A percentile compares a stretch with the other conserved stretches of the same genome.
Evolutionary conservation across 2,797 vertebrate species (phyloP).

Genomic region (Siniperca undulata): DNA sequence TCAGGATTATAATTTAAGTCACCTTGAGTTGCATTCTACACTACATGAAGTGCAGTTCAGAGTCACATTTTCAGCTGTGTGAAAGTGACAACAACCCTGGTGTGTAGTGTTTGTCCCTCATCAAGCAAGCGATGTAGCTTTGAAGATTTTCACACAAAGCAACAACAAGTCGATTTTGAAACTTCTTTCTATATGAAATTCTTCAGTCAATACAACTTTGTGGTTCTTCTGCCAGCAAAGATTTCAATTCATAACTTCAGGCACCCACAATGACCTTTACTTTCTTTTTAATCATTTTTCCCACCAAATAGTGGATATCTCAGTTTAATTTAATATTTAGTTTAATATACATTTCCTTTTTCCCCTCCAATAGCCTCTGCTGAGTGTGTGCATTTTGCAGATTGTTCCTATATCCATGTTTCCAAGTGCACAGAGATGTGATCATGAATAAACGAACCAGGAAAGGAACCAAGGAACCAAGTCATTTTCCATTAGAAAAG

Average conservation of each 20-base stretch:
- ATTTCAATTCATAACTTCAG: background rate
- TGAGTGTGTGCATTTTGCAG: background rate
- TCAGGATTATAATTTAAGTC: background rate
- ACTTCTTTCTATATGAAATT: background rate
- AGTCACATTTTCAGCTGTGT: background rate
- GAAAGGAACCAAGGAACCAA: background rate
- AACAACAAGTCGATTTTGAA: background rate
- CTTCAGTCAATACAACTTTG: background rate
- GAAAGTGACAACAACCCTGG: background rate
- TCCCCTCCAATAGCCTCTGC: background rate
- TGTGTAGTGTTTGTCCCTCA: background rate
- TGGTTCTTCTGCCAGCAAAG: background rate
- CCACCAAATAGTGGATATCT: background rate
- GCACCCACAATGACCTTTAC: constrained; percentile 3
- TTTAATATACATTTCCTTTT: background rate
- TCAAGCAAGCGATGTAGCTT: background rate
- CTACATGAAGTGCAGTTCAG: background rate
- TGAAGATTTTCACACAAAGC: background rate
- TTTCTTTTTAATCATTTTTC: background rate
- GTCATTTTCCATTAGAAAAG: constrained; percentile 22
- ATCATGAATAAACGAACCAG: constrained; percentile 39
- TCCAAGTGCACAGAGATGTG: constrained; percentile 5
- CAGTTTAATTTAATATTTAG: too few species aligned
- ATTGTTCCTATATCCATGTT: too few species aligned
- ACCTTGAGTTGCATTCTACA: too few species aligned